Base-by-base conservation (phyloP, 2,888 invertebrate genomes). In the Polylopha cassiicola region DNA sequence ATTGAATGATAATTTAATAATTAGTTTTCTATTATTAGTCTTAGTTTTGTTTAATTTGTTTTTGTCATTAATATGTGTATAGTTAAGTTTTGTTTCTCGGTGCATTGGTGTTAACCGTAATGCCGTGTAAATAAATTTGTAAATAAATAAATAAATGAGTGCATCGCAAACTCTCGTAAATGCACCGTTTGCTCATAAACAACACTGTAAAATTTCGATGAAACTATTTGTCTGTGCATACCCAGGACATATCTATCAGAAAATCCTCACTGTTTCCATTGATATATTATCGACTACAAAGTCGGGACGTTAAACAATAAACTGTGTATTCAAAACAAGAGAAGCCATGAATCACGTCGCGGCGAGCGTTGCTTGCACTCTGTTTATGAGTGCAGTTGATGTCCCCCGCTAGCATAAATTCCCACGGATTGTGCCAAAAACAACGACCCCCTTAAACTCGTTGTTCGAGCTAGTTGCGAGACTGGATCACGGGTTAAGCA, bases 301-400 rank as follows among this genome's bases (percentile, higher is more conserved):
- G 45, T 27, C 32, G 31, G 28, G 33, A 37, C 36, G 22, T 43
- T 27, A 47, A 47, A 58, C 61, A 54, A 66, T 68, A 68, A 71
- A 70, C 66, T 61, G 55, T 61, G 58, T 66, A 65, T 68, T 65
- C 65, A 65, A 63, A 68, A 62, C 70, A 63, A 56, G 60, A 63
- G 59, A 52, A 51, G 58, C 57, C 55, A 70, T 76, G 65, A 71
- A 73, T 73, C 70, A 75, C 44, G 39, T 41, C 31, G 23, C 59
- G 58, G 52, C 57, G 52, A 55, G 55, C 55, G 55, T 59, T 63
- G 58, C 63, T 63, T 62, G 58, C 53, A 63, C 69, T 65, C 70
- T 67, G 73, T 81, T 79, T 79, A 80, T 76, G 79, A 76, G 77
- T 74, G 75, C 71, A 73, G 65, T 75, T 76, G 79, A 77, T 76